phyloP scores from a whole-genome alignment of 2,888 invertebrate genomes.

The Baccha elongata region DNA sequence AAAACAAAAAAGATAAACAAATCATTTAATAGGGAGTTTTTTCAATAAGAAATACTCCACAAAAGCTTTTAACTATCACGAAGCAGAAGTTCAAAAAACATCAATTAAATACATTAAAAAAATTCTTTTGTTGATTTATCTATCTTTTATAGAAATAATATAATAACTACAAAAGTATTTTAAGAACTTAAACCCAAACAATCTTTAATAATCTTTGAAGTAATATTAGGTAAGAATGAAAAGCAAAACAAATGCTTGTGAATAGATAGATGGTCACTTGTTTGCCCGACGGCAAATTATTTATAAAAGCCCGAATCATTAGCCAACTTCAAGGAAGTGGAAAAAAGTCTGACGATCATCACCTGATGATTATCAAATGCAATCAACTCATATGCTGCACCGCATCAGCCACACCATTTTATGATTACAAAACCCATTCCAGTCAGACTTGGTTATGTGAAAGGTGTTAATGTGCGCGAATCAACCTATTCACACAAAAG shows the following conservation, averaged over 20 bases:
- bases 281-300: conserved; percentile 5
- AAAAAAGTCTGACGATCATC: conserved; percentile 47
- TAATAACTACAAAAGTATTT: conserved; percentile 16
- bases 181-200: neutral
- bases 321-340: conserved; percentile 63
- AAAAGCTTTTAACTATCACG: conserved; percentile 31
- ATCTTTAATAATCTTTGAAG: neutral
- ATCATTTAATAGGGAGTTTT: conserved; percentile 25
- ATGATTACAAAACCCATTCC: conserved; percentile 25
- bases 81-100: neutral
- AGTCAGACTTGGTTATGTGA: conserved; percentile 25
- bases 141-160: conserved; percentile 28
- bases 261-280: conserved; percentile 12
- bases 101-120: conserved; percentile 18
- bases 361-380: conserved; percentile 59
- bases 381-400: conserved; percentile 69
- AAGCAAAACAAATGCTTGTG: conserved; percentile 21
- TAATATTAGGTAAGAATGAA: conserved; percentile 19
- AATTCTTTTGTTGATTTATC: conserved; percentile 22
- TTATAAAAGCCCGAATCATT: conserved; percentile 49
- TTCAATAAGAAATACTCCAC: conserved; percentile 8
- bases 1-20: conserved; percentile 15
- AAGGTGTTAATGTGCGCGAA: conserved; percentile 73
- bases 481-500: conserved; percentile 52
- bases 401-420: conserved; percentile 49